These are phyloP conservation scores for Petrocephalus schoutedeni DNA, from an alignment of 2,797 vertebrate species.

Conservation along the genomic window DNA sequence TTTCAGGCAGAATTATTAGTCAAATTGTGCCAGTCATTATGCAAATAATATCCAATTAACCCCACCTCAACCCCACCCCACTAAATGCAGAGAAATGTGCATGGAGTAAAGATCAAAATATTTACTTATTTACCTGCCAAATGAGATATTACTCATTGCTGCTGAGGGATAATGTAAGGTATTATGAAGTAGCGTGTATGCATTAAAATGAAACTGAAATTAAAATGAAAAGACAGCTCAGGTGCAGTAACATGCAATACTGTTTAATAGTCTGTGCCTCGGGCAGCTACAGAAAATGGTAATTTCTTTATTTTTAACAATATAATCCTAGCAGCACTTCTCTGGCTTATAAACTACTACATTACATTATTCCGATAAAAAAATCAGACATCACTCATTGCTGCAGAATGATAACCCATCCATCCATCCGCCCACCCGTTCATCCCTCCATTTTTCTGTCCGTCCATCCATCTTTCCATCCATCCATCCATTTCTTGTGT, in stretches of 20 bases:
- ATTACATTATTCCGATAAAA: background rate
- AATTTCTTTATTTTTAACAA: background rate
- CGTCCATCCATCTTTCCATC: background rate
- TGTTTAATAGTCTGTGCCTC: background rate
- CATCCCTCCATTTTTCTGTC: background rate
- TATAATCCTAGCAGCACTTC: background rate
- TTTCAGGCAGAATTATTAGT: background rate
- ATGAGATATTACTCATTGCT: background rate
- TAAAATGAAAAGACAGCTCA: background rate
- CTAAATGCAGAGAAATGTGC: background rate
- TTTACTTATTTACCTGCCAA: background rate
- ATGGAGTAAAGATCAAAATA: background rate
- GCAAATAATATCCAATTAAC: background rate
- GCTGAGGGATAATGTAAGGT: background rate
- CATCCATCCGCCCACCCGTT: background rate
- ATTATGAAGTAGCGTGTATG: background rate
- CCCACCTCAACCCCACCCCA: background rate
- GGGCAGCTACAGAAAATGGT: background rate
- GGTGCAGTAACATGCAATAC: background rate
- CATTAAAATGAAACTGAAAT: background rate
- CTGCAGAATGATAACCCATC: background rate
- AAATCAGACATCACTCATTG: background rate
- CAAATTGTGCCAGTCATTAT: background rate
- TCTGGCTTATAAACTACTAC: background rate
- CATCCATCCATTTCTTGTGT: background rate